A percentile compares a stretch with the other conserved stretches of the same genome.
These are phyloP conservation scores for Andrena bicolor DNA, from an alignment of 2,888 invertebrate genomes.

Conservation along the genomic window DNA sequence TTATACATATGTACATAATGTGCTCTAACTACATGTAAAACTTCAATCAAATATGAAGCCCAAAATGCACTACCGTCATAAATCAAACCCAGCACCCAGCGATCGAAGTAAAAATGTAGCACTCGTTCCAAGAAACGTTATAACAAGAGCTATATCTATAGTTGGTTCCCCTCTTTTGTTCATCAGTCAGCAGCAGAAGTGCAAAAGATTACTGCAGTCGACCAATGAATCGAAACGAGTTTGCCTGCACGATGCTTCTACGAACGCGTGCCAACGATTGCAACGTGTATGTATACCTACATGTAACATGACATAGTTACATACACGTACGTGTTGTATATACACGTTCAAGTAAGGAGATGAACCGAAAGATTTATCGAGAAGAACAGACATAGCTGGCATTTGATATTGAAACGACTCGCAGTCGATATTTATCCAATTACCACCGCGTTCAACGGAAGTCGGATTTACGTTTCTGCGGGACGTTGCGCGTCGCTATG, in stretches of 20 bases:
- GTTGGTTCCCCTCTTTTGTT: constrained; percentile 50
- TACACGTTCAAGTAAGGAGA: neutral
- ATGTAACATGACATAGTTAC: too few species aligned
- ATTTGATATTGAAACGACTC: constrained; percentile 29
- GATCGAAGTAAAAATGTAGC: neutral
- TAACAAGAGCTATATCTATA: neutral
- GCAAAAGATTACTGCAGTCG: constrained; percentile 37
- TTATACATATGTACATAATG: too few species aligned
- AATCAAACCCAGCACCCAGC: neutral
- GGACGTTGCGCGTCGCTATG: neutral
- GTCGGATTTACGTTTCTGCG: constrained; percentile 23
- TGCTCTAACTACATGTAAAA: too few species aligned
- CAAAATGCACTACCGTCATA: too few species aligned
- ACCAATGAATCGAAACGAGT: constrained; percentile 33
- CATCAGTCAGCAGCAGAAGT: constrained; percentile 34
- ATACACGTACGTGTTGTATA: neutral
- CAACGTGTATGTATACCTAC: constrained; percentile 33
- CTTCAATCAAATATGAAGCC: too few species aligned
- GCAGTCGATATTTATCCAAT: constrained; percentile 52
- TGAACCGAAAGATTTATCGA: constrained; percentile 47
- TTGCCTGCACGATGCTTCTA: constrained; percentile 31
- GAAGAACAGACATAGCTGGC: constrained; percentile 9
- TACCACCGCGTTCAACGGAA: constrained; percentile 24
- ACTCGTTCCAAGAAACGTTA: constrained; percentile 45
- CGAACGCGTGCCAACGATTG: constrained; percentile 50